Evolutionary conservation across 2,797 vertebrate species (phyloP), one percentile per base, ranked within the genome.

Genomic region (Pristis pectinata): DNA sequence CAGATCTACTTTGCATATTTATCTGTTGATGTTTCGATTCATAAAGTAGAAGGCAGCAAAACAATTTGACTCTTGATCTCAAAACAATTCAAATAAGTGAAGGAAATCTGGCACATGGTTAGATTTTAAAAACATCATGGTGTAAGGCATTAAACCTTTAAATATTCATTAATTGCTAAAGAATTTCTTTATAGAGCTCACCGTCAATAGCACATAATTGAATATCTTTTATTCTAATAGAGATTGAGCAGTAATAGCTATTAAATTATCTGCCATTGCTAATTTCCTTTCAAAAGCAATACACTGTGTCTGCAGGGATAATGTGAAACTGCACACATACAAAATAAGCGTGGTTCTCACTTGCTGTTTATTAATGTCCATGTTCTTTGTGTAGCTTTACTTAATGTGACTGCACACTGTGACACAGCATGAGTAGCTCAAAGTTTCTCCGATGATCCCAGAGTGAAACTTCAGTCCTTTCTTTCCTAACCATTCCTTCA

Each of bases 301-400:
- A 49, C 92, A 74, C 37, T 93, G 3, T 74, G 92, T 93, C 92
- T 74, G 44, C 41, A 53, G 67, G 70, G 44, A 92, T 76, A 76
- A 94, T 76, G 44, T 94, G 92, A 94, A 94, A 94, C 70, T 94
- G 70, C 70, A 94, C 72, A 56, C 67, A 94, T 74, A 94, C 67
- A 94, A 94, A 91, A 72, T 30, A 74, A 94, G 92, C 76, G 67
- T 94, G 67, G 92, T 76, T 93, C 67, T 93, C 70, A 94, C 96
- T 97, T 96, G 95, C 95, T 96, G 96, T 97, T 97, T 96, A 97
- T 96, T 95, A 96, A 96, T 95, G 95, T 96, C 97, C 96, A 97
- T 97, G 97, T 97, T 96, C 97, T 97, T 97, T 97, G 97, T 97
- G 96, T 95, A 95, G 95, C 96, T 96, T 96, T 97, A 96, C 96